Percentiles rank a stretch among this genome's conserved stretches.
phyloP scores from a whole-genome alignment of 1,140 invertebrate species.

The Chlorops oryzae region DNA sequence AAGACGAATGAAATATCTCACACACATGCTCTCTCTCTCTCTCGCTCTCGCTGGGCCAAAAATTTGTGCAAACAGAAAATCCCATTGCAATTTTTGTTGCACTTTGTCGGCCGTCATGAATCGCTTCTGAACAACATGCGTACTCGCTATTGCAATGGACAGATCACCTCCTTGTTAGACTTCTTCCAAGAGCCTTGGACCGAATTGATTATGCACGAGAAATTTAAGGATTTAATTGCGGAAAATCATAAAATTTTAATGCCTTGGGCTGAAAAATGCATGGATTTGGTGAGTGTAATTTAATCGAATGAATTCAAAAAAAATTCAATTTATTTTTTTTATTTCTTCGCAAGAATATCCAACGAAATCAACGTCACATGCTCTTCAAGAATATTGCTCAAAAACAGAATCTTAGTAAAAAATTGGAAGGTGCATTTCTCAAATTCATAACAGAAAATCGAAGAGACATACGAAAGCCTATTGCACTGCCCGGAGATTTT shows the following conservation, averaged over 20 bases:
- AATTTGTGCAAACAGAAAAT: no score
- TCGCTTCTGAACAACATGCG: constrained; percentile 27
- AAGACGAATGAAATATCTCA: not conserved
- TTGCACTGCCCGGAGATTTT: constrained; percentile 36
- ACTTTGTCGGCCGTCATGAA: constrained; percentile 35
- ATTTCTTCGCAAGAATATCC: not conserved
- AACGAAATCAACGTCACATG: not conserved
- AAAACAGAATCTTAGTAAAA: constrained; percentile 16
- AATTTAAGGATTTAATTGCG: constrained; percentile 21
- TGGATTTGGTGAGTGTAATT: constrained; percentile 7
- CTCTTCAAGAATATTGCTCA: not conserved
- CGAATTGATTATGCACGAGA: constrained; percentile 29
- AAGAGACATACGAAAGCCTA: constrained; percentile 20
- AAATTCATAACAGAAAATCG: constrained; percentile 25
- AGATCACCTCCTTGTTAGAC: constrained; percentile 20
- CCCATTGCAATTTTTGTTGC: constrained; percentile 25
- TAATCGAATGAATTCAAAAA: not conserved
- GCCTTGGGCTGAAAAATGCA: constrained; percentile 6
- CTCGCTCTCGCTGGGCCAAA: no score
- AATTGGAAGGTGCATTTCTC: constrained; percentile 24
- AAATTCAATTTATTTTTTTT: not conserved
- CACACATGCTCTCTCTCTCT: no score
- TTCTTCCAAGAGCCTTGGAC: constrained; percentile 36
- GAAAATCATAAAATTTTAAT: constrained; percentile 19
- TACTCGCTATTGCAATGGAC: constrained; percentile 8